A percentile compares a stretch with the other conserved stretches of the same genome.
Conservation (phyloP, 2,797 vertebrate genomes). For the Platyrinchus mystaceus region DNA sequence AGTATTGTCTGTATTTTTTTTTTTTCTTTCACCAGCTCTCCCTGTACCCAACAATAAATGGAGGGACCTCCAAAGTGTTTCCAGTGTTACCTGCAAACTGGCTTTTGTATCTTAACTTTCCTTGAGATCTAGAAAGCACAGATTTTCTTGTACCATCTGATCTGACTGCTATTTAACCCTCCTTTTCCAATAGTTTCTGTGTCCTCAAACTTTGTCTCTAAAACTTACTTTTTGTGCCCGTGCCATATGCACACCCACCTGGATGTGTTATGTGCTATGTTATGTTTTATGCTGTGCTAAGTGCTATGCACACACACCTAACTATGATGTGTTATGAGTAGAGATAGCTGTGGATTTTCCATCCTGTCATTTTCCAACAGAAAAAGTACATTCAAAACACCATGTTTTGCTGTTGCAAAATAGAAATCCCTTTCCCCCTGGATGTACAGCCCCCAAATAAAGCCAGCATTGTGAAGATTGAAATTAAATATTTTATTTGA, state of each 20-base stretch:
- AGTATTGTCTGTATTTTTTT: background rate
- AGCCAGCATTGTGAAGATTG: background rate
- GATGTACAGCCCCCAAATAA: background rate
- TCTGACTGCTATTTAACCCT: constrained; percentile 27
- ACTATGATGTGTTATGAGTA: constrained; percentile 67
- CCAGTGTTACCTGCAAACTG: background rate
- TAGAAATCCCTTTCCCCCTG: background rate
- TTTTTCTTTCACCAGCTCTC: background rate
- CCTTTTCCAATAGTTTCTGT: constrained; percentile 50
- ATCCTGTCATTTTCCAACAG: constrained; percentile 65
- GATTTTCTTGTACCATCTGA: background rate
- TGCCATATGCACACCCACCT: constrained; percentile 72
- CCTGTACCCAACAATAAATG: background rate
- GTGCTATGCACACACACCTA: constrained; percentile 69
- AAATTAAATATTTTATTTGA: background rate
- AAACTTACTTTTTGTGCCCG: constrained; percentile 66
- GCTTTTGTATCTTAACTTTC: background rate
- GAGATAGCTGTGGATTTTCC: constrained; percentile 71
- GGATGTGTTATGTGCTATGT: constrained; percentile 70
- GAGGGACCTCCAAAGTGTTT: background rate
- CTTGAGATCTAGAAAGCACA: background rate
- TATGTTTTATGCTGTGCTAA: constrained; percentile 72
- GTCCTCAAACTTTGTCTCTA: constrained; percentile 64
- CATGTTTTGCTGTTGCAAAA: constrained; percentile 44
- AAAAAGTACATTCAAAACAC: constrained; percentile 58